Evolutionary conservation across 2,797 vertebrate species (phyloP).

Genomic region (Falco naumanni): DNA sequence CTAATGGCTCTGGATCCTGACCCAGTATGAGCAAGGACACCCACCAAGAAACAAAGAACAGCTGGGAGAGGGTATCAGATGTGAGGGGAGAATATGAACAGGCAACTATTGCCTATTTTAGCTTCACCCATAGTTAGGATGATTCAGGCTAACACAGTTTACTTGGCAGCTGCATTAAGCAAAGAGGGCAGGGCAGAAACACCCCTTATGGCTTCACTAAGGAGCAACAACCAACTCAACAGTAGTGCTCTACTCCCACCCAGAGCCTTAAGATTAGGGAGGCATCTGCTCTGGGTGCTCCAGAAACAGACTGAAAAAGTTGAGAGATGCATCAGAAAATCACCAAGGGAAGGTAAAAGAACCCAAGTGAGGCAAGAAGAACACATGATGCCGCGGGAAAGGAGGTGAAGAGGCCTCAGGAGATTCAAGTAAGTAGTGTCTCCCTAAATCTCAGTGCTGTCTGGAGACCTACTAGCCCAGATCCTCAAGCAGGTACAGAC

Average conservation of each 20-base stretch:
- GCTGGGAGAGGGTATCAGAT: neutral
- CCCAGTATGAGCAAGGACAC: neutral
- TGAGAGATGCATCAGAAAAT: neutral
- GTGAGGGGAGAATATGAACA: neutral
- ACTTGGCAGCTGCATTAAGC: neutral
- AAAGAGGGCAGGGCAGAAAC: neutral
- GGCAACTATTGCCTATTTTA: fast-evolving
- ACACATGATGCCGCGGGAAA: neutral
- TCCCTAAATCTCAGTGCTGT: neutral
- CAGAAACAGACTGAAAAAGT: neutral
- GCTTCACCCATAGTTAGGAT: neutral
- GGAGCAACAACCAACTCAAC: neutral
- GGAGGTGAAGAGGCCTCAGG: neutral
- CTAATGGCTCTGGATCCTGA: neutral
- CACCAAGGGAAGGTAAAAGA: neutral
- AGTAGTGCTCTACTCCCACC: neutral
- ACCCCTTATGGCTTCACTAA: neutral
- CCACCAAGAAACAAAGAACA: neutral
- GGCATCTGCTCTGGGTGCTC: neutral
- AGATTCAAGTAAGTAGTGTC: neutral
- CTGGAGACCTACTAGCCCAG: constrained; percentile 49
- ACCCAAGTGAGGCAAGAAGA: neutral
- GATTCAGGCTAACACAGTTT: neutral
- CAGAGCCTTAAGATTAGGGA: neutral
- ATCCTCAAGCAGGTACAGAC: neutral